A percentile compares a stretch with the other conserved stretches of the same genome.
phyloP scores from a whole-genome alignment of 1,140 invertebrate species.

The Neodiprion lecontei region DNA sequence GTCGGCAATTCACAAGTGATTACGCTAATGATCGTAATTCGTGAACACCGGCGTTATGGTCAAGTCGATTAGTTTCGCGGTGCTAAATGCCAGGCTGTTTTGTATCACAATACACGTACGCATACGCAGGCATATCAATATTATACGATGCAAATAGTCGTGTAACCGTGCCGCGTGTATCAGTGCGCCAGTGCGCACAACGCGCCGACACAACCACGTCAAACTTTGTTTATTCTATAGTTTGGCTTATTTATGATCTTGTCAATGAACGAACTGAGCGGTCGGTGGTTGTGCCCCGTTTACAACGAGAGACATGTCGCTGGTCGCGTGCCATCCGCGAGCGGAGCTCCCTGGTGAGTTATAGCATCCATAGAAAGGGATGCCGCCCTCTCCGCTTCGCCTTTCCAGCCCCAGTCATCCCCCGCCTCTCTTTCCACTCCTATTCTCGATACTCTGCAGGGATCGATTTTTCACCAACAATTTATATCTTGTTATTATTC shows the following conservation, averaged over 20 bases:
- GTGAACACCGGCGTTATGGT: not conserved
- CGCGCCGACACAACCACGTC: not conserved
- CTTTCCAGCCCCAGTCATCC: not conserved
- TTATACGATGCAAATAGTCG: not conserved
- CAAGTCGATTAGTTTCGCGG: not conserved
- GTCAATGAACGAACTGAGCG: not conserved
- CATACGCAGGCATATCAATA: no score
- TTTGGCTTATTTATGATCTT: not conserved
- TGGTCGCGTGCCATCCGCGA: slow-evolving; percentile 2
- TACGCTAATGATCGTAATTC: no score
- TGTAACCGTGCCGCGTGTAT: not conserved
- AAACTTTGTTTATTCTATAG: slow-evolving; percentile 3
- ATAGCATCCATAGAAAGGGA: not conserved
- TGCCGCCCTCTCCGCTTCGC: not conserved
- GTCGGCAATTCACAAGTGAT: no score
- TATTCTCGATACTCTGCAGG: not conserved
- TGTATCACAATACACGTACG: not conserved
- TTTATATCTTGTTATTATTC: not conserved
- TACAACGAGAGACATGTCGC: slow-evolving; percentile 3
- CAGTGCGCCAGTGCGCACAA: not conserved
- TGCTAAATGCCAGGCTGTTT: not conserved
- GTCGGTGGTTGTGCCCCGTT: not conserved
- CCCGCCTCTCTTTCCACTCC: not conserved
- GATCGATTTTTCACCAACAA: not conserved
- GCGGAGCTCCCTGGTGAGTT: not conserved